Evolutionary conservation across 2,888 invertebrate genomes (phyloP).

Genomic region (Hirtodrosophila trivittata): DNA sequence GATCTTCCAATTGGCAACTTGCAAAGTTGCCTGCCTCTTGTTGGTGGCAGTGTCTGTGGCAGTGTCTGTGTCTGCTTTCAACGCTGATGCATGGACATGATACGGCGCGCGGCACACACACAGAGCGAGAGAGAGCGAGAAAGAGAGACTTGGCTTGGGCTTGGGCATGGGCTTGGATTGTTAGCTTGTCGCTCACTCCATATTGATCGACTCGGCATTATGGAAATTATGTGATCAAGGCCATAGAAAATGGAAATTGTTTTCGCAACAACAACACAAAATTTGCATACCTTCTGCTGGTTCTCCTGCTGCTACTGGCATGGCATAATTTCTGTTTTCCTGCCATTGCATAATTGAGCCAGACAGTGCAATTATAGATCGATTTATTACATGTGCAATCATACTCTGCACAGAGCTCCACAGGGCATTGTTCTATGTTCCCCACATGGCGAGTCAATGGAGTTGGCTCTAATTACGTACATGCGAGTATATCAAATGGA

Average conservation of each 20-base stretch:
- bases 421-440: slow-evolving; percentile 55
- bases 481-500: slow-evolving; percentile 26
- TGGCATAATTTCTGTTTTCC: slow-evolving; percentile 51
- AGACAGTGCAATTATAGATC: slow-evolving; percentile 70
- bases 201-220: slow-evolving; percentile 76
- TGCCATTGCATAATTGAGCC: slow-evolving; percentile 68
- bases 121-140: too few species aligned
- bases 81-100: slow-evolving; percentile 66
- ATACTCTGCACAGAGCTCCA: slow-evolving; percentile 23
- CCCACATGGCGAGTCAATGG: slow-evolving; percentile 10
- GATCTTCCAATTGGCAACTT: slow-evolving; percentile 1
- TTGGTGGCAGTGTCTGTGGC: slow-evolving; percentile 34
- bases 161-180: slow-evolving; percentile 38
- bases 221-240: slow-evolving; percentile 81
- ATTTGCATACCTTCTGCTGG: slow-evolving; percentile 43
- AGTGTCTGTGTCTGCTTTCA: slow-evolving; percentile 51
- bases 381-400: slow-evolving; percentile 69
- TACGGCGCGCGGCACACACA: slow-evolving; percentile 39
- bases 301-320: slow-evolving; percentile 14
- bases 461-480: slow-evolving; percentile 49
- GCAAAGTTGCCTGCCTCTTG: slow-evolving; percentile 26
- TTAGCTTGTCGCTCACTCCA: slow-evolving; percentile 78
- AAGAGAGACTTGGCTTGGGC: slow-evolving; percentile 11
- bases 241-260: slow-evolving; percentile 81
- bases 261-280: slow-evolving; percentile 43